Conservation (phyloP, 2,113 vertebrate genomes). For the Phylloscopus whistleri region DNA sequence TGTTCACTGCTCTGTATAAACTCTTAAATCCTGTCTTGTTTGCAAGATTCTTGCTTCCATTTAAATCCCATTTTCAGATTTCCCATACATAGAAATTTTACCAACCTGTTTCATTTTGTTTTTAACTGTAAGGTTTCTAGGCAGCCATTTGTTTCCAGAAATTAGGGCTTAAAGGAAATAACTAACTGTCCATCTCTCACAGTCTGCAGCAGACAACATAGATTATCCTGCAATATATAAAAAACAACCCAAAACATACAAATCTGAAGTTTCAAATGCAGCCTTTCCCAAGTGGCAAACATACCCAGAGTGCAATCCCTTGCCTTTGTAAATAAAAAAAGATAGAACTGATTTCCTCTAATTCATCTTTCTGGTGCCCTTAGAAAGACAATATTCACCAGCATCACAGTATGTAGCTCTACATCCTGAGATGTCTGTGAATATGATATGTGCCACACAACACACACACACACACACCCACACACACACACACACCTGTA, state of each 20-base stretch:
- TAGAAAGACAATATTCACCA: neutral
- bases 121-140: neutral
- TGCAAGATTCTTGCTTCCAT: neutral
- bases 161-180: neutral
- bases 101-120: neutral
- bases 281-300: neutral
- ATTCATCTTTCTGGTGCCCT: neutral
- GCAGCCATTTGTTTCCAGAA: conserved; percentile 3
- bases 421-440: rapidly evolving
- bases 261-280: neutral
- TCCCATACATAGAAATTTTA: neutral
- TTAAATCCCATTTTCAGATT: neutral
- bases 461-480: neutral
- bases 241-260: neutral
- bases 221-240: neutral
- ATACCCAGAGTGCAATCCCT: neutral
- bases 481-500: rapidly evolving
- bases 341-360: neutral
- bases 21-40: neutral
- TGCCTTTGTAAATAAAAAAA: neutral
- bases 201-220: neutral
- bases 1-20: neutral
- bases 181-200: neutral
- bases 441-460: rapidly evolving
- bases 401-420: neutral